Evolutionary conservation across 1,140 invertebrate species (phyloP).

Genomic region (Saccostrea glomerata): DNA sequence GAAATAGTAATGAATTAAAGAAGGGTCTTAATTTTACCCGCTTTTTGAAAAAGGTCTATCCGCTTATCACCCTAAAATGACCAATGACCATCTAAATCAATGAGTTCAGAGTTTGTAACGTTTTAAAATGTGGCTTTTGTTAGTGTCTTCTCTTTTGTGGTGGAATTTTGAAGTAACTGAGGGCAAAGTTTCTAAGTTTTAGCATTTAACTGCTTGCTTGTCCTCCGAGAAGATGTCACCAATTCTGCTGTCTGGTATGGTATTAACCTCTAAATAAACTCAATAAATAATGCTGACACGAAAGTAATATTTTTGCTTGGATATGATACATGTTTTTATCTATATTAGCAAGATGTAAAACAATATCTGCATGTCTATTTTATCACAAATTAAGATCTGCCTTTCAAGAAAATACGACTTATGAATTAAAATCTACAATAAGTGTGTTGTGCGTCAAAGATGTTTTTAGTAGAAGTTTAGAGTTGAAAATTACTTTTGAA

Average conservation of each 20-base stretch:
- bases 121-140: neutral
- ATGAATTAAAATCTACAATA: neutral
- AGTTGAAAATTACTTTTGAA: neutral
- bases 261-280: conserved; percentile 13
- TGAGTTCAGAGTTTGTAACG: conserved; percentile 15
- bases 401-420: neutral
- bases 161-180: neutral
- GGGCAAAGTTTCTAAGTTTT: conserved; percentile 19
- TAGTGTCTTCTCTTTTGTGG: neutral
- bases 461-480: neutral
- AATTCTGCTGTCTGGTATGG: conserved; percentile 21
- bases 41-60: conserved; percentile 28
- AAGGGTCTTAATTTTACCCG: conserved; percentile 33
- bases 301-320: neutral
- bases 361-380: neutral
- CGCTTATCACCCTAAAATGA: conserved; percentile 23
- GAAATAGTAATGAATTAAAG: conserved; percentile 16
- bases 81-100: neutral
- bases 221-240: neutral
- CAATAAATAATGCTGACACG: neutral
- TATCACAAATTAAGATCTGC: neutral
- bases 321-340: neutral
- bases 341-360: neutral
- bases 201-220: neutral
- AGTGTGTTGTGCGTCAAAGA: neutral